Evolutionary conservation across 2,113 vertebrate genomes (phyloP), one percentile per base, ranked within the genome.

Genomic region (Corydoras maculifer): DNA sequence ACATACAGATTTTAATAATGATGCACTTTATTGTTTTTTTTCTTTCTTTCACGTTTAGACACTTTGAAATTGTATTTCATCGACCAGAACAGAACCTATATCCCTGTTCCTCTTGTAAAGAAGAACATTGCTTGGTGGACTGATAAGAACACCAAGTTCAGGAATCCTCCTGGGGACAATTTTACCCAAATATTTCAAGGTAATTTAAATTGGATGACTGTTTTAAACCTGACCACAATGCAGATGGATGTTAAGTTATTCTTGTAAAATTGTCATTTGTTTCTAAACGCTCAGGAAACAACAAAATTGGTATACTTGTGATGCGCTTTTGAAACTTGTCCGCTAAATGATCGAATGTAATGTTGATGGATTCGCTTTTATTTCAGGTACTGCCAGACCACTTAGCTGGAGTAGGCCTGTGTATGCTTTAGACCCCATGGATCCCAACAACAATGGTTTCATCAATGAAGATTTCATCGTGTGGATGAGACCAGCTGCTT

Each of bases 401-500:
- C 81, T 97, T 30, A 98, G 95, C 81, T 99, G 96, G 97, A 87
- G 77, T 73, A 92, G 88, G 68, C 86, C 93, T 2, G 95, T 95
- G 18, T 97, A 91, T 14, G 84, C 90, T 81, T 80, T 99, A 76
- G 94, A 97, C 82, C 77, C 83, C 0, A 2, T 57, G 0, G 87
- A 92, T 60, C 9, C 77, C 0, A 92, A 97, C 0, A 98, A 99
- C 85, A 98, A 95, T 0, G 96, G 96, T 43, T 99, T 99, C 55
- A 93, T 98, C 84, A 99, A 99, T 2, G 97, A 99, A 76, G 96
- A 99, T 86, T 97, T 99, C 80, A 99, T 99, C 1, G 96, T 99
- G 78, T 99, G 97, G 97, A 99, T 99, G 97, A 93, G 97, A 67
- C 98, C 96, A 0, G 97, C 97, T 58, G 96, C 96, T 0, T 84